phyloP scores from a whole-genome alignment of 2,113 vertebrate species.

The Tenrec ecaudatus region DNA sequence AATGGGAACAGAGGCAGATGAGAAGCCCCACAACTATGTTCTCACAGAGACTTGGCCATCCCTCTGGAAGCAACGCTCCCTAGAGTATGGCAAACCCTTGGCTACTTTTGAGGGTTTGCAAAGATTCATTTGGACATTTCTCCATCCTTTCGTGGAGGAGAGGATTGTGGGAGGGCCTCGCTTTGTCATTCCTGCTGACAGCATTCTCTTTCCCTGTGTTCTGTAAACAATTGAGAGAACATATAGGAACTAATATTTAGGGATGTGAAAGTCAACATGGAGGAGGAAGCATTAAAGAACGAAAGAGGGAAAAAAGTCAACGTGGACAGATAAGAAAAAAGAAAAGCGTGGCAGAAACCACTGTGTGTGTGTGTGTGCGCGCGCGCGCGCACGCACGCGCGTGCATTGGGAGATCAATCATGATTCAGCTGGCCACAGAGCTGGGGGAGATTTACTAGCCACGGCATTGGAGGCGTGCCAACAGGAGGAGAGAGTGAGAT shows the following conservation, averaged over 20 bases:
- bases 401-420: background rate
- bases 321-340: constrained; percentile 4
- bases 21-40: background rate
- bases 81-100: background rate
- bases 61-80: background rate
- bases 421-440: background rate
- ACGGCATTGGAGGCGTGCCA: background rate
- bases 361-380: background rate
- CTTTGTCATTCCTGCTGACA: background rate
- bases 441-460: background rate
- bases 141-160: background rate
- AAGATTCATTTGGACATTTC: background rate
- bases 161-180: background rate
- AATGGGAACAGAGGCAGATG: background rate
- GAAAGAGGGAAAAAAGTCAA: background rate
- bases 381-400: background rate
- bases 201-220: background rate
- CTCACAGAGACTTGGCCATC: background rate
- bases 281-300: no score
- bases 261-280: constrained; percentile 27
- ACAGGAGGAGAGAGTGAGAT: background rate
- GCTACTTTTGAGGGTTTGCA: constrained; percentile 44
- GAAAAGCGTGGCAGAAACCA: background rate
- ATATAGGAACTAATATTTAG: background rate
- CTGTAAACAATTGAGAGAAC: background rate